Evolutionary conservation across 2,113 vertebrate genomes (phyloP), one percentile per base, ranked within the genome.

Genomic region (Pachyramphus minor): DNA sequence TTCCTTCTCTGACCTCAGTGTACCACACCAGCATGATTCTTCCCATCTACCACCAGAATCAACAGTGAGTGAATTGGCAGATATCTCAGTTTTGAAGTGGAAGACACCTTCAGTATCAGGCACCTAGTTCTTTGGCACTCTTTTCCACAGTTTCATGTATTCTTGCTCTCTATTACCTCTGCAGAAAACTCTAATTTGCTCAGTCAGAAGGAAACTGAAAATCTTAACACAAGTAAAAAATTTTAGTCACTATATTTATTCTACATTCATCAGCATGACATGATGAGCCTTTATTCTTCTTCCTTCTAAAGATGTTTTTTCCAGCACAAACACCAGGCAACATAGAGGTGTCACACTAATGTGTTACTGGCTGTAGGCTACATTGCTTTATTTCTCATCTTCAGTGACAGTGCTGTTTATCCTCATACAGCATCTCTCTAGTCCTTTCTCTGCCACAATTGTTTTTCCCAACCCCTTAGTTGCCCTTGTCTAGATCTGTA

Each of bases 301-400:
- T 79, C 14, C 52, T 90, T 62, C 39, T 47, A 41, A 84, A 89
- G 30, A 63, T 33, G 6, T 8, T 78, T 74, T 69, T 59, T n/a
- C 25, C 55, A 85, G 37, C 12, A 83, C 37, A 85, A 75, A 52
- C 25, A 78, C 18, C 5, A 31, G 20, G 22, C 62, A 91, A n/a
- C 0, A 0, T 7, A 72, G 6, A 75, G 78, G 30, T 1, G 8
- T n/a, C 44, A 90, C n/a, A 68, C 41, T 37, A 62, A 73, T 5
- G 14, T 7, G 31, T 69, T 79, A 62, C 37, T 45, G 42, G 24
- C 45, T 85, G 25, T 24, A 91, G 56, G 12, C 52, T 75, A 62
- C 1, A 2, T 21, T 16, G 14, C 12, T 87, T 64, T 18, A 53
- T 68, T 66, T 39, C 55, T 28, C 30, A 71, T 82, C 49, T 64